Evolutionary conservation across 2,113 vertebrate genomes (phyloP).

Genomic region (Brachirus orientalis): DNA sequence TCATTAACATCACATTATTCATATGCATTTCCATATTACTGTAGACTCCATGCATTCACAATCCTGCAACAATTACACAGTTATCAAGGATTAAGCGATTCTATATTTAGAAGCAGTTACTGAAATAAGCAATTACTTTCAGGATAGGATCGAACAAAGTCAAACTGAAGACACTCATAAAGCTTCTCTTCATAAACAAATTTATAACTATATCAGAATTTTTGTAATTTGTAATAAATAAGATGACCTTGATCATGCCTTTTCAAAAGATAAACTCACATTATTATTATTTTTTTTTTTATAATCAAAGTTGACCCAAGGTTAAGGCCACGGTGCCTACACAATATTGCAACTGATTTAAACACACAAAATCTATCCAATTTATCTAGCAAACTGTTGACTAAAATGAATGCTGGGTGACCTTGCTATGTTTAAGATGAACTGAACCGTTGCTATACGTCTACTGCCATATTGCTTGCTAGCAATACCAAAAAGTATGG

Average conservation of each 20-base stretch:
- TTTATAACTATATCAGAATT: constrained; percentile 14
- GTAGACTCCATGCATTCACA: constrained; percentile 54
- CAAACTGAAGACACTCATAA: constrained; percentile 49
- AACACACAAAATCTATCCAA: neutral
- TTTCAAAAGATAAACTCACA: neutral
- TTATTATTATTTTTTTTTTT: too few relatives aligned
- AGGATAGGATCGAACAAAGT: constrained; percentile 49
- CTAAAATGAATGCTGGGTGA: constrained; percentile 24
- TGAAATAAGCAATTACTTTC: constrained; percentile 66
- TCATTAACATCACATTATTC: constrained; percentile 75
- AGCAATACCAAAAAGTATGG: constrained; percentile 50
- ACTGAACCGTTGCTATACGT: constrained; percentile 72
- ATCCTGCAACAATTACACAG: constrained; percentile 64
- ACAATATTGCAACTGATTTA: neutral
- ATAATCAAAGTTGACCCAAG: too few relatives aligned
- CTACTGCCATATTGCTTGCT: too few relatives aligned
- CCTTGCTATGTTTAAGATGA: constrained; percentile 62
- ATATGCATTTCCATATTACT: constrained; percentile 59
- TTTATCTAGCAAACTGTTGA: constrained; percentile 5
- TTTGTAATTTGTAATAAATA: constrained; percentile 14
- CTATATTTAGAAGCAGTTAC: constrained; percentile 58
- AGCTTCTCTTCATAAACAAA: constrained; percentile 18
- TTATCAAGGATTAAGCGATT: constrained; percentile 69
- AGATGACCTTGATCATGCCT: constrained; percentile 4
- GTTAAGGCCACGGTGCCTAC: neutral